Percentiles rank a stretch among this genome's conserved stretches.
These are phyloP conservation scores for Nomada hirtipes DNA, from an alignment of 2,888 invertebrate genomes.

Conservation along the genomic window DNA sequence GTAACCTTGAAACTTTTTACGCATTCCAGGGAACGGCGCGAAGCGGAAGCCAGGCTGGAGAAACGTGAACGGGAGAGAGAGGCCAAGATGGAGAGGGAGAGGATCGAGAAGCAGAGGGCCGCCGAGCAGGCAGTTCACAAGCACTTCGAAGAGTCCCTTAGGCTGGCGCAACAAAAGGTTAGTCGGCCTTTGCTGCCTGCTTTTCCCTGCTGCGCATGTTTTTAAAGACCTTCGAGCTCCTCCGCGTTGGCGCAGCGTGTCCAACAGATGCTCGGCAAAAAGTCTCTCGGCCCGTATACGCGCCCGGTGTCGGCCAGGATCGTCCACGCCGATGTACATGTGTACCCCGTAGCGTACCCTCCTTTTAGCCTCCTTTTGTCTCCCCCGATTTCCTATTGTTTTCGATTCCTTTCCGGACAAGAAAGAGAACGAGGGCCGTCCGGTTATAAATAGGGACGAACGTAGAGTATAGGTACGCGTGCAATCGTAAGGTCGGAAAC, in stretches of 20 bases:
- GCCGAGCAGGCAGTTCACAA: constrained; percentile 91
- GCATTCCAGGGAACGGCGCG: constrained; percentile 87
- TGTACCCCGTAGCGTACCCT: no score
- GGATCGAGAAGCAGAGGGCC: constrained; percentile 86
- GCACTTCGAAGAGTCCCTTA: constrained; percentile 95
- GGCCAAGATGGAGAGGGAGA: constrained; percentile 85
- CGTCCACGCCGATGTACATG: no score
- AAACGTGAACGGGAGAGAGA: constrained; percentile 86
- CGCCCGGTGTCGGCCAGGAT: no score
- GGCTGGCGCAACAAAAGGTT: constrained; percentile 92
- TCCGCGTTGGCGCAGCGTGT: constrained; percentile 21
- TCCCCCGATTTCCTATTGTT: neutral
- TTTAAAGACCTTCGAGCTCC: constrained; percentile 51
- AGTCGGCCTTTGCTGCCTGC: constrained; percentile 74
- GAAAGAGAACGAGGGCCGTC: no score
- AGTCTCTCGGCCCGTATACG: constrained; percentile 22
- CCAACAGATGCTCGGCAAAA: constrained; percentile 57
- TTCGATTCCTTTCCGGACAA: neutral
- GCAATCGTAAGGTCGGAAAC: neutral
- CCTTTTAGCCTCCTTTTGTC: neutral
- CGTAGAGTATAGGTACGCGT: neutral
- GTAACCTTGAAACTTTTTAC: constrained; percentile 55
- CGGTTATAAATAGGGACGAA: neutral
- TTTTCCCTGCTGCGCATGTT: constrained; percentile 43
- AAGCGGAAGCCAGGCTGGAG: constrained; percentile 88